Percentiles rank a stretch among this genome's conserved stretches.
phyloP scores from a whole-genome alignment of 2,113 vertebrate species.

The Gymnogyps californianus region DNA sequence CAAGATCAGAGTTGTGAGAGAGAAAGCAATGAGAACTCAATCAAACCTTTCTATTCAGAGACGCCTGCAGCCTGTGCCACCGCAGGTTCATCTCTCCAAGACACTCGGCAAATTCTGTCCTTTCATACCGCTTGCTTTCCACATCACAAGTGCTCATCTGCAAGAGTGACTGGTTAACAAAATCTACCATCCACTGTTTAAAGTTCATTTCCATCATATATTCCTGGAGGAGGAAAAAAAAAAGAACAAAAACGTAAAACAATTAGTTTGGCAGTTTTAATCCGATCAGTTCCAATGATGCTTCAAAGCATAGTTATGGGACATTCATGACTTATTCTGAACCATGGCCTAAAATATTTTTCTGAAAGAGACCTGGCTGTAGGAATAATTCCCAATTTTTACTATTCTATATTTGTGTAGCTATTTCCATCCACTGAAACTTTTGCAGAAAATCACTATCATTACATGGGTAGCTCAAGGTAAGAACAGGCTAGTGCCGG shows the following conservation, averaged over 20 bases:
- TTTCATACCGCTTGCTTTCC: slow-evolving; percentile 77
- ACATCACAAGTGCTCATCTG: slow-evolving; percentile 75
- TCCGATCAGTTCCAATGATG: background rate
- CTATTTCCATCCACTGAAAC: background rate
- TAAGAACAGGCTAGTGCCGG: background rate
- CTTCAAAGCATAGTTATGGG: background rate
- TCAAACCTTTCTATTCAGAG: slow-evolving; percentile 79
- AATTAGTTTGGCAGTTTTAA: background rate
- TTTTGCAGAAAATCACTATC: background rate
- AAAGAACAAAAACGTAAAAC: background rate
- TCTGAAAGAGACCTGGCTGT: background rate
- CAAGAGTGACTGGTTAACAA: slow-evolving; percentile 81
- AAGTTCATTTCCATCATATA: slow-evolving; percentile 78
- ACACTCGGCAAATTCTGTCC: slow-evolving; percentile 82
- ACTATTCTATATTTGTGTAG: background rate
- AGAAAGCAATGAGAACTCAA: background rate
- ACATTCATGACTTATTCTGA: background rate
- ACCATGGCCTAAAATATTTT: background rate
- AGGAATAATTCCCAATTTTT: background rate
- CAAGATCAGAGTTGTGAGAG: background rate
- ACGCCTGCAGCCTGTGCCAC: slow-evolving; percentile 78
- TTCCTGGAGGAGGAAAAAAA: slow-evolving; percentile 57
- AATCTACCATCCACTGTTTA: slow-evolving; percentile 83
- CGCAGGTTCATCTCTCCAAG: slow-evolving; percentile 79
- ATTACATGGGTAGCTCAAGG: background rate